phyloP scores from a whole-genome alignment of 2,888 invertebrate genomes.

The Chymomyza amoena region DNA sequence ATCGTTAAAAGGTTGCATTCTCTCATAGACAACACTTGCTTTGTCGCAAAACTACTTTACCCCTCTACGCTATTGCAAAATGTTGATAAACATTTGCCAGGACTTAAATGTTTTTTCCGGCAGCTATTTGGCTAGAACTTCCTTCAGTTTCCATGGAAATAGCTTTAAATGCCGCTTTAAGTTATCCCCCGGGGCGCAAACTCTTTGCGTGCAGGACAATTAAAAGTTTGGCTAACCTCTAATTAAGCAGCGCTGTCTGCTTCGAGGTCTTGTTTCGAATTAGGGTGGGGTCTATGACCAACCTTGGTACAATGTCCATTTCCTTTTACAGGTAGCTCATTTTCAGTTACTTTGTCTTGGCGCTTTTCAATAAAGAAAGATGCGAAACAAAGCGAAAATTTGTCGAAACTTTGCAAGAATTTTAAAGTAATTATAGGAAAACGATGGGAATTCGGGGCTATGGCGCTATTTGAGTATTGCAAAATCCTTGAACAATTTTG shows the following conservation, averaged over 20 bases:
- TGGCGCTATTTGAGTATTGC: too few relatives aligned
- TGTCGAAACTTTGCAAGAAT: too few relatives aligned
- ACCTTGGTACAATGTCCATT: too few relatives aligned
- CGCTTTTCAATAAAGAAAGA: too few relatives aligned
- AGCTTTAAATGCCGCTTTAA: not conserved
- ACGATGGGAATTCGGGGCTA: too few relatives aligned
- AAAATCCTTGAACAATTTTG: too few relatives aligned
- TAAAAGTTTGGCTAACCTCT: not conserved
- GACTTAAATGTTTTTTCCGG: slow-evolving; percentile 47
- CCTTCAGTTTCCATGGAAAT: not conserved
- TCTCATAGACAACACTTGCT: not conserved
- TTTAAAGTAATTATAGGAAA: too few relatives aligned
- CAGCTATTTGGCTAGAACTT: slow-evolving; percentile 7
- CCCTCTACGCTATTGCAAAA: slow-evolving; percentile 40
- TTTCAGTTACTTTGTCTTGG: too few relatives aligned
- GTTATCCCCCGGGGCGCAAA: not conserved
- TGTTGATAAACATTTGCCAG: slow-evolving; percentile 53
- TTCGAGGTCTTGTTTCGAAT: not conserved
- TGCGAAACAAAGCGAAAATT: too few relatives aligned
- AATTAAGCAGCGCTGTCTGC: not conserved
- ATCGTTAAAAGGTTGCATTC: slow-evolving; percentile 67
- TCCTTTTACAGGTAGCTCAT: too few relatives aligned
- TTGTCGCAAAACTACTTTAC: not conserved
- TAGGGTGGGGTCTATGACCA: not conserved
- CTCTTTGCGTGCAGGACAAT: not conserved